Evolutionary conservation across 2,888 invertebrate genomes (phyloP), one percentile per base, ranked within the genome.

Genomic region (Drosophila bunnanda): DNA sequence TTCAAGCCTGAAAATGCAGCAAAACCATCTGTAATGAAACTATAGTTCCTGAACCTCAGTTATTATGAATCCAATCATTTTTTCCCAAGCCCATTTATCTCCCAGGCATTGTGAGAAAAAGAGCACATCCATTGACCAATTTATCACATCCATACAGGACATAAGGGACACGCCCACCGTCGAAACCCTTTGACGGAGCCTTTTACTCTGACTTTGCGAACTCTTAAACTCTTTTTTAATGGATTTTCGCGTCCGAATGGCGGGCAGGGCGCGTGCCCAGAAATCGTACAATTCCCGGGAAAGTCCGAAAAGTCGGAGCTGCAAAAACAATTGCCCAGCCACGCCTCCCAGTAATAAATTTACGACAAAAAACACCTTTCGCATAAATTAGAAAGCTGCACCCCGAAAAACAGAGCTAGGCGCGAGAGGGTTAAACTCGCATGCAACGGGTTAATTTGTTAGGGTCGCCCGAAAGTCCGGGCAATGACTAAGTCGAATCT

Each of bases 371-470:
- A 84, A 76, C 87, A 89, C 87, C 82, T 86, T 88, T 82, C 79
- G 77, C 88, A 88, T 81, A 84, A 84, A 84, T 84, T 84, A 84
- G 82, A 78, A 82, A 84, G 66, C 53, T 62, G 68, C 77, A 73
- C 80, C 74, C 70, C 69, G 34, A 59, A 55, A 55, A 5, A 9
- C 15, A 13, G 17, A 13, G 12, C 38, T 39, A 10, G 15, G 32
- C 10, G 20, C 13, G 32, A 52, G 44, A 44, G 80, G 80, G 75
- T 78, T 72, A 65, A 80, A 60, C 72, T 62, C 78, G 83, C 83
- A 87, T 84, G 83, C 88, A 82, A 80, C 72, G 87, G 84, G 82
- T 87, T 88, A 83, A 82, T 88, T 77, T 82, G 83, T 80, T 79
- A 78, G 79, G 83, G 65, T 54, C 67, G 78, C 79, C 71, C 64